Percentiles rank a stretch among this genome's conserved stretches.
Conservation (phyloP, 2,888 invertebrate genomes). For the Andrena haemorrhoa region DNA sequence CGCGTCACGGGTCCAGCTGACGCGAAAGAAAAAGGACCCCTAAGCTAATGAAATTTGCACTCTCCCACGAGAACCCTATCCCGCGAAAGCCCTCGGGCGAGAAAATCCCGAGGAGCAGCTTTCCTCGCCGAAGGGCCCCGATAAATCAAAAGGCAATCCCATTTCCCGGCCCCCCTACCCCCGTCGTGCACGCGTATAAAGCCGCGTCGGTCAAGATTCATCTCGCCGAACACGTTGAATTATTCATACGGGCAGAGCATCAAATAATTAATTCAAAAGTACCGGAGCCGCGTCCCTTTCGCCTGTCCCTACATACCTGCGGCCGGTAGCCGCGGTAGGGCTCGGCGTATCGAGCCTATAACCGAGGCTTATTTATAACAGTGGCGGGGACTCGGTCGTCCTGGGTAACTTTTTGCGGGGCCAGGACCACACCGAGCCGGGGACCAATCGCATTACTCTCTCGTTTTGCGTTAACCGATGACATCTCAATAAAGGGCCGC, state of each 20-base stretch:
- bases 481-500: slow-evolving; percentile 65
- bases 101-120: slow-evolving; percentile 20
- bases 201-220: slow-evolving; percentile 56
- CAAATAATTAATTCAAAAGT: slow-evolving; percentile 77
- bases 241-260: slow-evolving; percentile 72
- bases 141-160: slow-evolving; percentile 69
- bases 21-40: background rate
- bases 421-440: slow-evolving; percentile 62
- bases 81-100: background rate
- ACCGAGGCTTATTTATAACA: slow-evolving; percentile 63
- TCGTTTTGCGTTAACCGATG: slow-evolving; percentile 66
- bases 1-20: background rate
- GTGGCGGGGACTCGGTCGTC: slow-evolving; percentile 30
- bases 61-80: slow-evolving; percentile 14
- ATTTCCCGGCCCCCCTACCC: slow-evolving; percentile 54
- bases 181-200: background rate
- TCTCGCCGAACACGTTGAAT: slow-evolving; percentile 67
- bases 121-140: slow-evolving; percentile 31
- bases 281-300: slow-evolving; percentile 66
- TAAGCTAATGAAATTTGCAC: slow-evolving; percentile 18
- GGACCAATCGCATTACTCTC: slow-evolving; percentile 64
- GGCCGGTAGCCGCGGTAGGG: slow-evolving; percentile 30
- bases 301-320: slow-evolving; percentile 47
- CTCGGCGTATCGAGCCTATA: slow-evolving; percentile 35
- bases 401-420: slow-evolving; percentile 55